phyloP scores from a whole-genome alignment of 92 coral and sea anemone genomes.

The Epizoanthus rinbou region DNA sequence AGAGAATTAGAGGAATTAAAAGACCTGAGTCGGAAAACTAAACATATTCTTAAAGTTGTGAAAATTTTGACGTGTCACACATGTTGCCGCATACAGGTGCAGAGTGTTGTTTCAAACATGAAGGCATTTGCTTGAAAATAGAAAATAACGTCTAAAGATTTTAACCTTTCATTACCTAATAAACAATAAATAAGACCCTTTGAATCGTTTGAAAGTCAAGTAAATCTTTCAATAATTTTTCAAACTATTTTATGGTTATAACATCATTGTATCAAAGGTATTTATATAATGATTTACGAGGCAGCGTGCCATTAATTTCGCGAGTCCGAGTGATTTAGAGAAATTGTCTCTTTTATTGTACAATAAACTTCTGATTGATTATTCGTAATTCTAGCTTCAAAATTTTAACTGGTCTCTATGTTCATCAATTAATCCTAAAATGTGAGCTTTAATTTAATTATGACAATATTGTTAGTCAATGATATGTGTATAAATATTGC shows the following conservation, averaged over 20 bases:
- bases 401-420: neutral
- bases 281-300: neutral
- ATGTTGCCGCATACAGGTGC: neutral
- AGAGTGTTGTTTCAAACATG: neutral
- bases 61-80: neutral
- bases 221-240: neutral
- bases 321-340: neutral
- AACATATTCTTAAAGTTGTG: neutral
- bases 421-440: slow-evolving; percentile 14
- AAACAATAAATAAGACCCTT: neutral
- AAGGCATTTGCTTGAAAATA: too few relatives aligned
- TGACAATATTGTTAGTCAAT: neutral
- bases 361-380: neutral
- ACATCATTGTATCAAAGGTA: slow-evolving; percentile 8
- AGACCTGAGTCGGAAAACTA: neutral
- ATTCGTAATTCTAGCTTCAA: neutral
- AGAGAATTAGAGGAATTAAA: slow-evolving; percentile 26
- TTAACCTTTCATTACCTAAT: neutral
- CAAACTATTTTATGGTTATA: neutral
- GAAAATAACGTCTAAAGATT: neutral
- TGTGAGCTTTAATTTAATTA: slow-evolving; percentile 7
- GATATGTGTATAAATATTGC: neutral
- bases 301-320: neutral
- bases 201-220: too few relatives aligned
- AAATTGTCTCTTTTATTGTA: neutral